A percentile compares a stretch with the other conserved stretches of the same genome.
These are phyloP conservation scores for Spilosoma lubricipeda DNA, from an alignment of 2,888 invertebrate species.

Conservation along the genomic window DNA sequence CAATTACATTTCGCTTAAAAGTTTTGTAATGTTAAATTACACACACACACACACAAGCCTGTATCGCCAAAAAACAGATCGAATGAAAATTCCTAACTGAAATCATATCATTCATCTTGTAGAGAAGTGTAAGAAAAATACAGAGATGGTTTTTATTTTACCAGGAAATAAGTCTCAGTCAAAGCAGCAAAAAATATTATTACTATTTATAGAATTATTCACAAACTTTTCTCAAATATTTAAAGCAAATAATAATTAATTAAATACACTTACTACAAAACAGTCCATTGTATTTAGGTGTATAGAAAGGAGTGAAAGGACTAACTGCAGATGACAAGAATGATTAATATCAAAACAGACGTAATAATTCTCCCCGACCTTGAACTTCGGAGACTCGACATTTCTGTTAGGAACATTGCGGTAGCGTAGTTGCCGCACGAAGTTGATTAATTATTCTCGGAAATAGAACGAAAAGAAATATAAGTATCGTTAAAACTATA, in stretches of 20 bases:
- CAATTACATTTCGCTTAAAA: not conserved
- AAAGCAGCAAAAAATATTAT: not conserved
- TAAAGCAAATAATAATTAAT: not conserved
- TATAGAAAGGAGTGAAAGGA: conserved; percentile 4
- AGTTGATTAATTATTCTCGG: conserved; percentile 13
- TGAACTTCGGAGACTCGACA: conserved; percentile 12
- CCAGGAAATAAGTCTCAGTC: not conserved
- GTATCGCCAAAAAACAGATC: not conserved
- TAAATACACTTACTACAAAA: not conserved
- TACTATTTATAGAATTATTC: too few relatives aligned
- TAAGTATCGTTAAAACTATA: conserved; percentile 5
- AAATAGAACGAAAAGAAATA: conserved; percentile 14
- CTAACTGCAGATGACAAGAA: conserved; percentile 15
- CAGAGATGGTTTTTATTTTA: not conserved
- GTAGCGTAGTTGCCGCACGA: conserved; percentile 4
- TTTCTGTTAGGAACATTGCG: conserved; percentile 17
- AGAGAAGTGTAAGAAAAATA: not conserved
- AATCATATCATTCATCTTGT: not conserved
- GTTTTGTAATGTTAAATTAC: not conserved
- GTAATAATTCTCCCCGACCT: conserved; percentile 18
- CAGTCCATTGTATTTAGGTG: not conserved
- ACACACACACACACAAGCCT: not conserved
- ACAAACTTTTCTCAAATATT: not conserved
- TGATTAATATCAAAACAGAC: conserved; percentile 20
- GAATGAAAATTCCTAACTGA: not conserved